Conservation (phyloP, 2,113 vertebrate genomes). For the Clarias gariepinus region DNA sequence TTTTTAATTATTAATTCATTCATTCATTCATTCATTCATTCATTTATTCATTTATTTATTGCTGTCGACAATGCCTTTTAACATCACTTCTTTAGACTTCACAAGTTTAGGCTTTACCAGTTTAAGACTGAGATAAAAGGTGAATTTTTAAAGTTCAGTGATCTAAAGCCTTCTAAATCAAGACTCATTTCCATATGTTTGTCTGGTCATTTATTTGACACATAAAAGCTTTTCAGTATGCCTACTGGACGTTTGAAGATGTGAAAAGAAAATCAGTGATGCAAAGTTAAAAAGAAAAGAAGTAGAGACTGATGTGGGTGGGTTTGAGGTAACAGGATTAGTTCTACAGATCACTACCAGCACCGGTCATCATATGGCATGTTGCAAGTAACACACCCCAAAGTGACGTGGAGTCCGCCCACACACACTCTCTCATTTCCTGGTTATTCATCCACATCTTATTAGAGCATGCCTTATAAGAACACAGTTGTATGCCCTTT, state of each 20-base stretch:
- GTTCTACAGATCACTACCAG: constrained; percentile 31
- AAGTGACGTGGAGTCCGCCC: constrained; percentile 13
- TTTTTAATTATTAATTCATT: no score
- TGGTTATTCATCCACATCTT: constrained; percentile 33
- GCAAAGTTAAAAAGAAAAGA: not conserved
- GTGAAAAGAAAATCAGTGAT: constrained; percentile 10
- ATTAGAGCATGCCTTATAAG: constrained; percentile 9
- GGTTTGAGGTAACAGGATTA: constrained; percentile 55
- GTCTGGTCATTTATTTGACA: not conserved
- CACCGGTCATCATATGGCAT: constrained; percentile 48
- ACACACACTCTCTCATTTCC: constrained; percentile 33
- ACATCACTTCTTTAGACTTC: not conserved
- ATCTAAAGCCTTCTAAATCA: not conserved
- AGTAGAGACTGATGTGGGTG: not conserved
- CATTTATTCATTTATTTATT: not conserved
- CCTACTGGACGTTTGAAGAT: not conserved
- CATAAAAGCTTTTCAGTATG: not conserved
- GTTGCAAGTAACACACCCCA: constrained; percentile 39
- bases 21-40: no score
- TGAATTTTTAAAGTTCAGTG: not conserved
- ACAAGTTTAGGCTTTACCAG: not conserved
- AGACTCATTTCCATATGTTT: constrained; percentile 13
- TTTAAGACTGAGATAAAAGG: not conserved
- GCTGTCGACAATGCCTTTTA: not conserved
- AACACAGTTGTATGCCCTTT: not conserved